Base-by-base conservation (phyloP, 2,888 invertebrate species). In the Philaethria dido region DNA sequence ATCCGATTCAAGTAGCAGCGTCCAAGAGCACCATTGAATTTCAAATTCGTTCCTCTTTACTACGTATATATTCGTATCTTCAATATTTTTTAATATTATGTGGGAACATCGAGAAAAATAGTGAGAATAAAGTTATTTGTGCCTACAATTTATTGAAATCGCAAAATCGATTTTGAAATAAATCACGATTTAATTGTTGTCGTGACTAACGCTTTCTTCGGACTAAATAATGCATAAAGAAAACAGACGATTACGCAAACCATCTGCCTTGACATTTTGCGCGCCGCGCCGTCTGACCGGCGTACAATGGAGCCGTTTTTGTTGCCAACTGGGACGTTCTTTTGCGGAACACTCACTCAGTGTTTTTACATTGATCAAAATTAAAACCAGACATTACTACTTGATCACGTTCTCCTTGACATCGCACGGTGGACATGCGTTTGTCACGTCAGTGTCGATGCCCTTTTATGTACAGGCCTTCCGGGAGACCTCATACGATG, bases 231-330 rank as follows among this genome's bases (percentile, higher is more conserved):
- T 66, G 67, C 57, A 62, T 66, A 66, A 64, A 54, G 52, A 65
- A 64, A 64, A 52, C 68, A 64, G 66, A 70, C 62, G 62, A 60
- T 72, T 69, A 71, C 74, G 69, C 63, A 73, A 73, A 74, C 71
- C 72, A 65, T 62, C 73, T 74, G 77, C 73, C 82, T 84, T 84
- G 87, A 83, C 81, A 86, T 86, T 86, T 83, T 77, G 60, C 82
- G 86, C 90, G 89, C 89, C 91, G 85, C 77, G 85, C 89, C 79
- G 91, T 91, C 91, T 91, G 84, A 76, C 72, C 74, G 62, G 65
- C 62, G 67, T 59, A 55, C 64, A 73, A 71, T 69, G 69, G 63
- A 48, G 62, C 64, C 61, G 61, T 57, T 65, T 64, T 68, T 68
- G 76, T 78, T 86, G 84, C 84, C 85, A 86, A 83, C 77, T 80